Evolutionary conservation across 2,888 invertebrate species (phyloP).

Genomic region (Lutraria lutraria): DNA sequence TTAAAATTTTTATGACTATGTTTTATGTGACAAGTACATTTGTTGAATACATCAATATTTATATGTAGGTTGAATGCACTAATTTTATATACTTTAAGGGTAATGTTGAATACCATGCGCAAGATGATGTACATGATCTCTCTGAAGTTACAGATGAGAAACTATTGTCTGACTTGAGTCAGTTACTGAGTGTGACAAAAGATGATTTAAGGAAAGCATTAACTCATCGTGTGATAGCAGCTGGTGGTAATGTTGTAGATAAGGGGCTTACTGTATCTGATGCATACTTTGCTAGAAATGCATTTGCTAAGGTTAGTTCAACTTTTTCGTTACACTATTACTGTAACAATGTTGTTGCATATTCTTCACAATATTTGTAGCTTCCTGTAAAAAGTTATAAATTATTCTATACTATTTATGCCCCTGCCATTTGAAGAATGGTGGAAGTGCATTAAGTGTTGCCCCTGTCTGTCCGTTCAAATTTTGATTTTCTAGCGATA

Average conservation of each 20-base stretch:
- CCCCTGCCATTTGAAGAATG: too few species aligned
- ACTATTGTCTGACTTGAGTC: slow-evolving; percentile 88
- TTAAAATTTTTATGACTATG: too few species aligned
- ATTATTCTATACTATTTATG: too few species aligned
- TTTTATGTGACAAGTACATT: too few species aligned
- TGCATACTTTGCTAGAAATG: slow-evolving; percentile 95
- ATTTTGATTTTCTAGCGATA: too few species aligned
- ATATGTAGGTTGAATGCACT: background rate
- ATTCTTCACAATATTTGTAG: too few species aligned
- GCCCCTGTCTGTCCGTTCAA: too few species aligned
- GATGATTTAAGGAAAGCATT: slow-evolving; percentile 92
- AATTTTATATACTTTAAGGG: slow-evolving; percentile 88
- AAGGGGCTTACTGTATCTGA: slow-evolving; percentile 95
- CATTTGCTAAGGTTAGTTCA: slow-evolving; percentile 92
- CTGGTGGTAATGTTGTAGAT: slow-evolving; percentile 96
- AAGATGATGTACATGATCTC: slow-evolving; percentile 86
- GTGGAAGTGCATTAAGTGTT: too few species aligned
- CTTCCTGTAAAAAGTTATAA: too few species aligned
- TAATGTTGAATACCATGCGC: slow-evolving; percentile 89
- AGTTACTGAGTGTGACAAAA: slow-evolving; percentile 90
- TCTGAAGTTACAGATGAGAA: slow-evolving; percentile 88
- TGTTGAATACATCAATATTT: too few species aligned
- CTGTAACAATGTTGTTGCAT: too few species aligned
- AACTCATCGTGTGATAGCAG: slow-evolving; percentile 95
- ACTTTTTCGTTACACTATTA: too few species aligned